Evolutionary conservation across 2,888 invertebrate genomes (phyloP).

Genomic region (Teleogryllus oceanicus): DNA sequence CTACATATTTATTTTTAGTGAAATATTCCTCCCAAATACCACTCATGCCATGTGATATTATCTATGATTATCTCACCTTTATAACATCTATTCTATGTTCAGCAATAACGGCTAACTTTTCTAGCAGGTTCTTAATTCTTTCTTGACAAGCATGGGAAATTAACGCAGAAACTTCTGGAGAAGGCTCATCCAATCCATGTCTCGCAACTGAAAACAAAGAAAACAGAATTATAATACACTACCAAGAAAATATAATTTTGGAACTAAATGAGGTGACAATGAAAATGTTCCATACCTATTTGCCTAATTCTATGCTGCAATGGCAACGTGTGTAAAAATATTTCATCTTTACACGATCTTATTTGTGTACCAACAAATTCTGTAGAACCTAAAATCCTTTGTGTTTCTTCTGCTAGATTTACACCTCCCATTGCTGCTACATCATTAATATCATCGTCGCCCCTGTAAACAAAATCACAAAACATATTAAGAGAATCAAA

Average conservation of each 20-base stretch:
- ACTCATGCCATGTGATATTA: neutral
- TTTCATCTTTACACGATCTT: conserved; percentile 89
- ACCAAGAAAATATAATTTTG: neutral
- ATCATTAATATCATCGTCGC: conserved; percentile 96
- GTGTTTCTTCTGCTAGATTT: conserved; percentile 92
- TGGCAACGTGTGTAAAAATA: conserved; percentile 72
- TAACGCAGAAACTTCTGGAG: conserved; percentile 80
- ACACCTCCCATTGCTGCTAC: conserved; percentile 99
- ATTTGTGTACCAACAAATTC: conserved; percentile 87
- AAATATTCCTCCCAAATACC: neutral
- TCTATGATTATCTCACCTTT: conserved; percentile 58
- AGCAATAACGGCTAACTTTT: conserved; percentile 86
- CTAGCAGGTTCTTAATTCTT: conserved; percentile 82
- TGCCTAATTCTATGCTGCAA: conserved; percentile 74
- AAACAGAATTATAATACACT: too few relatives aligned
- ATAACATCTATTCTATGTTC: conserved; percentile 92
- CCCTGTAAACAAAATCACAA: conserved; percentile 56
- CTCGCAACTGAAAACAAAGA: conserved; percentile 50
- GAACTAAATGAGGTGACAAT: neutral
- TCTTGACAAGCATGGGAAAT: conserved; percentile 94
- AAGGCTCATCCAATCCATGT: conserved; percentile 79
- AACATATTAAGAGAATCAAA: conserved; percentile 22
- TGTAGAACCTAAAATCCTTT: conserved; percentile 86
- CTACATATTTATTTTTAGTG: too few relatives aligned
- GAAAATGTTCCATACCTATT: conserved; percentile 52